Evolutionary conservation across 2,113 vertebrate genomes (phyloP), one percentile per base, ranked within the genome.

Genomic region (Sus scrofa): DNA sequence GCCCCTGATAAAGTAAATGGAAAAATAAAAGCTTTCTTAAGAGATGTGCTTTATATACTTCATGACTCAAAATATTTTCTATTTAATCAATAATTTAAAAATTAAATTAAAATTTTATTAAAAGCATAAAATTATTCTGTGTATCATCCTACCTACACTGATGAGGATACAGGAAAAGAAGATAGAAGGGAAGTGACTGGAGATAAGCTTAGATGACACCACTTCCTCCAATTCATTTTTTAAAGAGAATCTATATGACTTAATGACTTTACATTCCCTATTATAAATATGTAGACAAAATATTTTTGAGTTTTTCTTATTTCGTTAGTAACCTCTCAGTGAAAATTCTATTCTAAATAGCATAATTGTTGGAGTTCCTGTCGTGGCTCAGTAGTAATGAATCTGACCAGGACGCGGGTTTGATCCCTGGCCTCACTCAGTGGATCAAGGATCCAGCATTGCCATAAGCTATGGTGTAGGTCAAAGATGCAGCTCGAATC

Each of bases 1-100:
- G 99, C 18, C 99, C 99, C 99, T 99, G 93, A 90, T 54, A 90
- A 96, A 97, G 20, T 81, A 91, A 92, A 96, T 63, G 30, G n/a
- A 27, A 86, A 94, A 96, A 94, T 62, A 77, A n/a, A 81, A 82
- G 3, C 27, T 44, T 27, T 39, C 60, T 95, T 91, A 79, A 73
- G 92, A 93, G 67, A 86, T 39, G 16, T 89, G 27, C n/a, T 92
- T 84, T 84, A 86, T 65, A 54, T 54, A 91, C 62, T 92, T 95
- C 56, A 91, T 84, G 37, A 70, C 44, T 85, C 60, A 82, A 75
- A 97, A 54, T 86, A 62, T 91, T 94, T 87, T 92, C 44, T 71
- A 94, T 19, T 89, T 30, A 92, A 58, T 83, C 34, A 85, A 56
- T 2, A 94, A 81, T 52, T 44, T 44, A 44, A 44, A 44, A 44